These are phyloP conservation scores for Syrrhaptes paradoxus DNA, from an alignment of 2,113 vertebrate species.

Conservation along the genomic window DNA sequence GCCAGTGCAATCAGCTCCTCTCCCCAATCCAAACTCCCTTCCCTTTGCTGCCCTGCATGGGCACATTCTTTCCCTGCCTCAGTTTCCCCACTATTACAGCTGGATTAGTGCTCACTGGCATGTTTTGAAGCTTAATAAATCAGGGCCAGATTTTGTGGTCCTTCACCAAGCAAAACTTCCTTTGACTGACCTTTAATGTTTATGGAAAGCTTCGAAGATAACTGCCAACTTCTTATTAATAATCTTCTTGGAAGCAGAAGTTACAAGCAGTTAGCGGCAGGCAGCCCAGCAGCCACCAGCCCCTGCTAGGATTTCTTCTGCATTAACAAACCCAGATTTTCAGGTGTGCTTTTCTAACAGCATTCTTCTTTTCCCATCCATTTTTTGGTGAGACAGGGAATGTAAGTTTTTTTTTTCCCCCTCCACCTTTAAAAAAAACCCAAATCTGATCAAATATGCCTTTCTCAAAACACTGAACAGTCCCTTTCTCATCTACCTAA, in stretches of 20 bases:
- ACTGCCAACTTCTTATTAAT: slow-evolving; percentile 27
- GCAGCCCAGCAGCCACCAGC: slow-evolving; percentile 26
- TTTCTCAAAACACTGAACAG: slow-evolving; percentile 34
- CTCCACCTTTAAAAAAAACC: neutral
- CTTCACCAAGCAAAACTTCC: neutral
- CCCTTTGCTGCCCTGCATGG: neutral
- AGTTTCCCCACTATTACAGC: neutral
- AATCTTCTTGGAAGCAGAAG: slow-evolving; percentile 1
- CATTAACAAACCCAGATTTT: slow-evolving; percentile 6
- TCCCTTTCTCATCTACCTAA: slow-evolving; percentile 67
- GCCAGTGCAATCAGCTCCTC: fast-evolving
- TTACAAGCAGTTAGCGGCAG: neutral
- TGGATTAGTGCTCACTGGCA: neutral
- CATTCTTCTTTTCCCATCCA: neutral
- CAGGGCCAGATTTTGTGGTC: neutral
- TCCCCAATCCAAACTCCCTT: neutral
- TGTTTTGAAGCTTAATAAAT: neutral
- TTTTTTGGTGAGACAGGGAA: neutral
- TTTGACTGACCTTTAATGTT: slow-evolving; percentile 32
- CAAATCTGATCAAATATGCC: slow-evolving; percentile 31
- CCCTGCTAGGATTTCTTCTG: slow-evolving; percentile 28
- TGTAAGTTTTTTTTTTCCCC: neutral
- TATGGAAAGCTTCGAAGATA: neutral
- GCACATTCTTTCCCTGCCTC: neutral
- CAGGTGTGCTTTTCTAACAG: neutral